Conservation (phyloP, 2,797 vertebrate species). For the Sebastiscus tertius region DNA sequence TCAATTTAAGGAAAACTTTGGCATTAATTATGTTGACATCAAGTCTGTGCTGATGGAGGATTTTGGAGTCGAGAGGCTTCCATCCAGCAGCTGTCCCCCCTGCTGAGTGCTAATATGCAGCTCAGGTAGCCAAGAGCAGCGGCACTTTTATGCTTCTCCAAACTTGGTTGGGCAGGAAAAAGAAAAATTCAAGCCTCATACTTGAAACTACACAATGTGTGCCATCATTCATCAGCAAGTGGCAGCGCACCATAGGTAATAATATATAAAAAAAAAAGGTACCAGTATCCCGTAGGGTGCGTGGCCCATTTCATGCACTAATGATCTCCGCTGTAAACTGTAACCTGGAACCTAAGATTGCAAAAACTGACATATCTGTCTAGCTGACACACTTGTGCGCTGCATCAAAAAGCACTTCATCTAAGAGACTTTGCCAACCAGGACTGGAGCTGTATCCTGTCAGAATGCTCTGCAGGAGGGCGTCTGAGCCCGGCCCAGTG, state of each 20-base stretch:
- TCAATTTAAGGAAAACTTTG: constrained; percentile 15
- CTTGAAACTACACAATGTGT: not conserved
- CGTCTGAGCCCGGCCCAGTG: not conserved
- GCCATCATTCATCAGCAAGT: not conserved
- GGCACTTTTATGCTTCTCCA: not conserved
- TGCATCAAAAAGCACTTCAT: not conserved
- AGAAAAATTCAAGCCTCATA: not conserved
- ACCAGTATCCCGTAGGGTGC: not conserved
- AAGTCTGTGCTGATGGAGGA: not conserved
- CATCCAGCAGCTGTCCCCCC: constrained; percentile 7
- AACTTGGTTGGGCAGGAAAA: constrained; percentile 1
- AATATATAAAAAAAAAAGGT: not conserved
- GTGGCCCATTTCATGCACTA: constrained; percentile 5
- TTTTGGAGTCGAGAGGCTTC: constrained; percentile 13
- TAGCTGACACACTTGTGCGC: not conserved
- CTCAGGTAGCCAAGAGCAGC: not conserved
- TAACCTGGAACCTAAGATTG: not conserved
- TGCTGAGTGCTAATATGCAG: constrained; percentile 19
- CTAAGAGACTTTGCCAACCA: not conserved
- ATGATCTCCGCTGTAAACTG: not conserved
- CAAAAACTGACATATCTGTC: constrained; percentile 6
- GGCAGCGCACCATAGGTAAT: not conserved
- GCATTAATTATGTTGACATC: constrained; percentile 21
- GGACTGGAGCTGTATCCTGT: constrained; percentile 4
- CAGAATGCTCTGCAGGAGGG: constrained; percentile 8